phyloP scores from a whole-genome alignment of 2,113 vertebrate species.

The Girardinichthys multiradiatus region DNA sequence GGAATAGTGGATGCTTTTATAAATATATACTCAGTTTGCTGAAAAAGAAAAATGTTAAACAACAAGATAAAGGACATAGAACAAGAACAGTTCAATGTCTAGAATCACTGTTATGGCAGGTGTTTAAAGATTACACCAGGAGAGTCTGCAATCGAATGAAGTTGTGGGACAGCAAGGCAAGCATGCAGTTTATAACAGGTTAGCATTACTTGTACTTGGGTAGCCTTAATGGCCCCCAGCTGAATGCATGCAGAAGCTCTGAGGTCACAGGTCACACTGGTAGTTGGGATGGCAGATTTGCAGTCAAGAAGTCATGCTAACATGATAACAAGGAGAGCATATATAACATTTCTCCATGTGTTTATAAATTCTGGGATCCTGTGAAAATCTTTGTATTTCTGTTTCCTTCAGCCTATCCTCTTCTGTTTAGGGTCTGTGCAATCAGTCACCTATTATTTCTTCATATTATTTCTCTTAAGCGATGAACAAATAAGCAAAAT shows the following conservation, averaged over 20 bases:
- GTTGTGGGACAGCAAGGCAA: constrained; percentile 38
- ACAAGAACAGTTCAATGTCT: constrained; percentile 20
- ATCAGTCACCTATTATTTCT: constrained; percentile 64
- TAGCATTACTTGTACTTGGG: constrained; percentile 8
- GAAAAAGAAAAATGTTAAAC: constrained; percentile 52
- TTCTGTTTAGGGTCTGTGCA: constrained; percentile 37
- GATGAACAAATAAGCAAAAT: constrained; percentile 47
- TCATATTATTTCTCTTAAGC: constrained; percentile 52
- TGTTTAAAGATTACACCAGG: constrained; percentile 30
- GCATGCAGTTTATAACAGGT: constrained; percentile 31
- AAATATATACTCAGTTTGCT: constrained; percentile 31
- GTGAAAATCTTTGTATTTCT: constrained; percentile 39
- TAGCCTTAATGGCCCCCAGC: background rate
- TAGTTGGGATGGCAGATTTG: constrained; percentile 3
- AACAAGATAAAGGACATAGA: constrained; percentile 11
- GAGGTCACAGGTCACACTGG: constrained; percentile 24
- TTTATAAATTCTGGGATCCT: constrained; percentile 32
- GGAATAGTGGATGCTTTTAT: constrained; percentile 14
- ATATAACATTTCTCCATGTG: background rate
- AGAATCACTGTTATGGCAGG: constrained; percentile 37
- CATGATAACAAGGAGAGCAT: background rate
- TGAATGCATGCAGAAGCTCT: constrained; percentile 61
- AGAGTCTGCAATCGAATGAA: constrained; percentile 18
- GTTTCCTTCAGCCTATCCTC: constrained; percentile 6
- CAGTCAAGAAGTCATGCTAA: constrained; percentile 43